Evolutionary conservation across 2,797 vertebrate species (phyloP).

Genomic region (Vultur gryphus): DNA sequence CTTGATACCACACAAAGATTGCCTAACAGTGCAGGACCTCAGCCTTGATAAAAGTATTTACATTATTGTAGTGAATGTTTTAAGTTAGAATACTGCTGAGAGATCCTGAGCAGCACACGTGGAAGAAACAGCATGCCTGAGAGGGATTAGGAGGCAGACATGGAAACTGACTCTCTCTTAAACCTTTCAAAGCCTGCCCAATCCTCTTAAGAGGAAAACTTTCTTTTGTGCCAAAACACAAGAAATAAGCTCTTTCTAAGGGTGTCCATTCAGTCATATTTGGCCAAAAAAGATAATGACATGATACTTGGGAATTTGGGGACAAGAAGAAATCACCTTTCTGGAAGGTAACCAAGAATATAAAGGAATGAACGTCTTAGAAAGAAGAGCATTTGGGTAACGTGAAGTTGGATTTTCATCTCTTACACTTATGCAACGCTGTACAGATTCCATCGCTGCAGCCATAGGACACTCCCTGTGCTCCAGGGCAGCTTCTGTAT

Average conservation of each 20-base stretch:
- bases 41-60: background rate
- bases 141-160: background rate
- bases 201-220: background rate
- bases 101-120: background rate
- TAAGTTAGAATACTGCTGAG: background rate
- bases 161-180: background rate
- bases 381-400: background rate
- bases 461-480: background rate
- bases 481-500: background rate
- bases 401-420: background rate
- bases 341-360: background rate
- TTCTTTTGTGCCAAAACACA: background rate
- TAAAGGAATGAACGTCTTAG: background rate
- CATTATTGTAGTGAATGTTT: background rate
- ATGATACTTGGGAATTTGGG: background rate
- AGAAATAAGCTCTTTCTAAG: background rate
- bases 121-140: background rate
- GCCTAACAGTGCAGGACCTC: background rate
- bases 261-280: background rate
- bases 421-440: background rate
- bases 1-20: background rate
- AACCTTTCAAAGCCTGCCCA: background rate
- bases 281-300: background rate
- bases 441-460: background rate
- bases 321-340: background rate